Conservation (phyloP, 1,140 invertebrate genomes). For the Grapholita molesta region DNA sequence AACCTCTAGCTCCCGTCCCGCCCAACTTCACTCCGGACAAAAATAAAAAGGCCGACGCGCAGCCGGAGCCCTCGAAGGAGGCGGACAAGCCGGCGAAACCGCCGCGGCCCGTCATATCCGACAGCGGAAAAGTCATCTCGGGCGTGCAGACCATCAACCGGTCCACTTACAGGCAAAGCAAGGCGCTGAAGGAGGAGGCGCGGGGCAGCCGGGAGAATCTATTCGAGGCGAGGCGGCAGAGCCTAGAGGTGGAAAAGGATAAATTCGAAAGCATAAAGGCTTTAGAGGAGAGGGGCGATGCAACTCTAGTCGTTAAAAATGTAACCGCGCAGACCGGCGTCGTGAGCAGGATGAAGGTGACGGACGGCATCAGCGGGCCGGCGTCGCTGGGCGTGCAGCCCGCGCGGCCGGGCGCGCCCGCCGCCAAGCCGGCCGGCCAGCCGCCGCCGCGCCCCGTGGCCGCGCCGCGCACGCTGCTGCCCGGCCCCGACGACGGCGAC, state of each 20-base stretch:
- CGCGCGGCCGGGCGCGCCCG: slow-evolving; percentile 17
- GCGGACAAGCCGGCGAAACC: slow-evolving; percentile 79
- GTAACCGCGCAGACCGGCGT: slow-evolving; percentile 55
- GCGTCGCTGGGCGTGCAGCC: slow-evolving; percentile 39
- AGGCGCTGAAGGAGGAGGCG: slow-evolving; percentile 60
- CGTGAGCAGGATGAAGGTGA: slow-evolving; percentile 55
- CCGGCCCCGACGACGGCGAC: slow-evolving; percentile 39
- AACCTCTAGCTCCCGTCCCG: slow-evolving; percentile 82
- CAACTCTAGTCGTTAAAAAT: slow-evolving; percentile 54
- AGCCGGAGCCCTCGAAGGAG: slow-evolving; percentile 40
- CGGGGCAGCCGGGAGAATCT: slow-evolving; percentile 67
- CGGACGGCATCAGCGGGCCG: slow-evolving; percentile 43
- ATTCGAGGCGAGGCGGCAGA: slow-evolving; percentile 63
- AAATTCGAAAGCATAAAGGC: slow-evolving; percentile 43
- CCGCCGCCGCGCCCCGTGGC: slow-evolving; percentile 73
- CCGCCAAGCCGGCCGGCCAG: slow-evolving; percentile 36
- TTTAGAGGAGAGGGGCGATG: slow-evolving; percentile 40
- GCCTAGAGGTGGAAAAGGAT: slow-evolving; percentile 70
- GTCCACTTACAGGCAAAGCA: slow-evolving; percentile 70
- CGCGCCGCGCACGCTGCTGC: slow-evolving; percentile 77
- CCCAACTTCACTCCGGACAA: slow-evolving; percentile 77
- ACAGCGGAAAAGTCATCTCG: slow-evolving; percentile 65
- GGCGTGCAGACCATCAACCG: slow-evolving; percentile 75
- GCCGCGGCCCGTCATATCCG: slow-evolving; percentile 74
- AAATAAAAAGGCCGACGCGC: slow-evolving; percentile 50